phyloP scores from a whole-genome alignment of 2,113 vertebrate species.

The Diglossa brunneiventris region DNA sequence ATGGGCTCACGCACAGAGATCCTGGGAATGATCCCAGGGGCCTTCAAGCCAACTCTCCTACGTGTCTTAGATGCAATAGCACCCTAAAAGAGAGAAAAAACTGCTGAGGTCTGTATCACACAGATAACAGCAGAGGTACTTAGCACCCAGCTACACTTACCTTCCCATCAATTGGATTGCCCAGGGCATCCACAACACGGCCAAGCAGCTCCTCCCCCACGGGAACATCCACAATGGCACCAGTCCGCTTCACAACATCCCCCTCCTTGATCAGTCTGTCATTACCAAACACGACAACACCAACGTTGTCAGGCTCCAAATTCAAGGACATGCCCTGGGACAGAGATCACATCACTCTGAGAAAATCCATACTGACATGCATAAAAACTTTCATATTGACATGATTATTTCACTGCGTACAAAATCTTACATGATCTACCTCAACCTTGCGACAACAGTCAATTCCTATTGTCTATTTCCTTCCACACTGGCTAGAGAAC shows the following conservation, averaged over 20 bases:
- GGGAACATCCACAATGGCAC: slow-evolving; percentile 96
- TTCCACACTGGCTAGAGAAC: rapidly evolving
- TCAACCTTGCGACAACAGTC: rapidly evolving
- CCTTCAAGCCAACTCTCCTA: slow-evolving; percentile 95
- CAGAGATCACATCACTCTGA: background rate
- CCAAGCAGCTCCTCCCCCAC: slow-evolving; percentile 93
- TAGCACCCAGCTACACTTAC: slow-evolving; percentile 43
- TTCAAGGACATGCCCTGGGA: slow-evolving; percentile 97
- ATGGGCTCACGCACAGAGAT: slow-evolving; percentile 98
- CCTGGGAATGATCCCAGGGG: slow-evolving; percentile 96
- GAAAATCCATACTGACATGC: rapidly evolving
- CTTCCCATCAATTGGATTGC: slow-evolving; percentile 97
- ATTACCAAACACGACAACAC: slow-evolving; percentile 98
- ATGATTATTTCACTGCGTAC: background rate
- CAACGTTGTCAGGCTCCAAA: slow-evolving; percentile 98
- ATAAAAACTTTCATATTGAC: rapidly evolving
- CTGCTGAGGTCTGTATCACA: background rate
- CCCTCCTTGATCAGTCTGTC: slow-evolving; percentile 98
- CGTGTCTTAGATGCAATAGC: slow-evolving; percentile 82
- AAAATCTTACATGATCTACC: background rate
- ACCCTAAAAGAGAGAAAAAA: slow-evolving; percentile 65
- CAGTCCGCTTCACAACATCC: slow-evolving; percentile 96
- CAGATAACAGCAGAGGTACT: rapidly evolving
- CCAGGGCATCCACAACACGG: slow-evolving; percentile 95
- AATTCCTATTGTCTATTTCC: rapidly evolving